Percentiles rank a stretch among this genome's conserved stretches.
These are phyloP conservation scores for Bibio marci DNA, from an alignment of 2,888 invertebrate species.

Conservation along the genomic window DNA sequence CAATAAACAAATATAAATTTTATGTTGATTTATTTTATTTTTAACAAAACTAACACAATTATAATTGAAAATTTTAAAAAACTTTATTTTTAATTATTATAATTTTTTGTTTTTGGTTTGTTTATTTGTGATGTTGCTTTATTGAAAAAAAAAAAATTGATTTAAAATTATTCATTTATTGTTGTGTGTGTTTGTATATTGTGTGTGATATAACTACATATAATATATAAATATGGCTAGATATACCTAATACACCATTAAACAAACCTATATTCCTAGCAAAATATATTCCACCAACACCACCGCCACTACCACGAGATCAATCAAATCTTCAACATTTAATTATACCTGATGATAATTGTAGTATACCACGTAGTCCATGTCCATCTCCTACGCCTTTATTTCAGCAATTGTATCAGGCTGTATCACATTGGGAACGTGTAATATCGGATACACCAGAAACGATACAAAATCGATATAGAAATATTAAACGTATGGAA, in stretches of 20 bases:
- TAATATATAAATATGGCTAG: neutral
- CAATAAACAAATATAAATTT: too few relatives aligned
- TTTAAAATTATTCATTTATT: too few relatives aligned
- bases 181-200: neutral
- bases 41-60: too few relatives aligned
- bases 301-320: slow-evolving; percentile 9
- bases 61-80: too few relatives aligned
- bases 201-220: too few relatives aligned
- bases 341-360: neutral
- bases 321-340: neutral
- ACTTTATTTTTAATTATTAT: too few relatives aligned
- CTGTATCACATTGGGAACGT: slow-evolving; percentile 25
- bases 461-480: slow-evolving; percentile 6
- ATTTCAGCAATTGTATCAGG: slow-evolving; percentile 32
- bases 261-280: slow-evolving; percentile 8
- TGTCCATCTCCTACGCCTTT: slow-evolving; percentile 33
- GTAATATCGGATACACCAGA: slow-evolving; percentile 17
- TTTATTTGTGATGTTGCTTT: neutral
- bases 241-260: neutral
- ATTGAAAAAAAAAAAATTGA: neutral
- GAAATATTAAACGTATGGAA: slow-evolving; percentile 13
- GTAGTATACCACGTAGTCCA: slow-evolving; percentile 8
- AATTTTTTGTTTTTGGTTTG: neutral
- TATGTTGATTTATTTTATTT: too few relatives aligned
- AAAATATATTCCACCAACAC: slow-evolving; percentile 14